Conservation (phyloP, 2,888 invertebrate species). For the Lobophora halterata region DNA sequence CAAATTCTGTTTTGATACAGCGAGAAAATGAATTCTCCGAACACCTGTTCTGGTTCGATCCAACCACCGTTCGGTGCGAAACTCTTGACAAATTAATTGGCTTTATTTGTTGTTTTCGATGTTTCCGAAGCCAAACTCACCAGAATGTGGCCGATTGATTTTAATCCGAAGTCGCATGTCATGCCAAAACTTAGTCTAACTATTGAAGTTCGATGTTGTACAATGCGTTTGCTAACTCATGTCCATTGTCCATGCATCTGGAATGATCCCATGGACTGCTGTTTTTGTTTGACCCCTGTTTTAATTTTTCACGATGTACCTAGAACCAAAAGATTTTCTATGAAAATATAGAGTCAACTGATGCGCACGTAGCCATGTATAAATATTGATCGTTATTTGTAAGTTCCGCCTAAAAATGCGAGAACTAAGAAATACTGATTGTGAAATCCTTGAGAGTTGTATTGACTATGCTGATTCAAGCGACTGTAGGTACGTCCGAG, state of each 20-base stretch:
- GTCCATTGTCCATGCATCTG: conserved; percentile 51
- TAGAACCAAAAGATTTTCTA: conserved; percentile 42
- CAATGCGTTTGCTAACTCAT: conserved; percentile 57
- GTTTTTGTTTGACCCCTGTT: conserved; percentile 38
- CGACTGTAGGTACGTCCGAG: conserved; percentile 23
- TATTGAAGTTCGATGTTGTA: conserved; percentile 46
- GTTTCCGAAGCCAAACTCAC: conserved; percentile 25
- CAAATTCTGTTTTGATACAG: too few relatives aligned
- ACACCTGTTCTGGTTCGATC: conserved; percentile 1
- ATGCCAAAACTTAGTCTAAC: conserved; percentile 56
- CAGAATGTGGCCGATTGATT: conserved; percentile 34
- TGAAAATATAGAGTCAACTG: neutral
- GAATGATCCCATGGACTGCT: conserved; percentile 53
- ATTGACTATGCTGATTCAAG: conserved; percentile 25
- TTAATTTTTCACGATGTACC: conserved; percentile 38
- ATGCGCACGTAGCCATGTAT: neutral
- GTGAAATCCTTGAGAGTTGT: conserved; percentile 13
- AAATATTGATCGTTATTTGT: conserved; percentile 2
- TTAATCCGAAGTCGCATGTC: conserved; percentile 54
- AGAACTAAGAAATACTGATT: conserved; percentile 2
- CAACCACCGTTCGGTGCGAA: conserved; percentile 27
- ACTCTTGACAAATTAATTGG: conserved; percentile 23
- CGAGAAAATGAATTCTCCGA: neutral
- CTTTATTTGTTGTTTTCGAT: conserved; percentile 30
- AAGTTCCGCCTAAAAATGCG: too few relatives aligned